phyloP scores from a whole-genome alignment of 2,113 vertebrate species.

The Neodon shergylaensis region DNA sequence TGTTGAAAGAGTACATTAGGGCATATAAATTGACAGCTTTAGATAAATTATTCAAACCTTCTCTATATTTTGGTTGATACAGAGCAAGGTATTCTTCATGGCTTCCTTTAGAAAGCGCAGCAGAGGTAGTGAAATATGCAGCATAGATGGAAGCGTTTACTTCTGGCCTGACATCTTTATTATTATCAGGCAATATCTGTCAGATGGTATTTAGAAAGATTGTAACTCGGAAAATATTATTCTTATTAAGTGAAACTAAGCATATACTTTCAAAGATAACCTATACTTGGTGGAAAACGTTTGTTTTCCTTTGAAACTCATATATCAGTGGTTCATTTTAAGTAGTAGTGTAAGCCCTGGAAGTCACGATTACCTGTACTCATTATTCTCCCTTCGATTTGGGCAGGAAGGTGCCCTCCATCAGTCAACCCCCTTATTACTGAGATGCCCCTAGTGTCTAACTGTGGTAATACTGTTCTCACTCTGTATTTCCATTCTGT shows the following conservation, averaged over 20 bases:
- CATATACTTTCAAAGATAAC: neutral
- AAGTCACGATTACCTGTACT: neutral
- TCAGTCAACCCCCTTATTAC: neutral
- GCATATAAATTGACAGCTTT: neutral
- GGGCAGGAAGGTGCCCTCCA: neutral
- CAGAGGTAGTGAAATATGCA: neutral
- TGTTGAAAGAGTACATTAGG: constrained; percentile 36
- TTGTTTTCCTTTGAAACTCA: neutral
- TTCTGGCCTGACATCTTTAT: neutral
- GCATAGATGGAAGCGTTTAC: neutral
- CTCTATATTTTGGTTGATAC: constrained; percentile 12
- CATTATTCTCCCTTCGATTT: neutral
- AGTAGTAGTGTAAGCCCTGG: neutral
- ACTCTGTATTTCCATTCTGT: neutral
- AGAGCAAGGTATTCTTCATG: neutral
- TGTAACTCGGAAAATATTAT: neutral
- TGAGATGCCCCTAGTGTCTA: neutral
- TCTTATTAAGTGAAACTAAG: constrained; percentile 14
- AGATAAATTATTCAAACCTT: constrained; percentile 59
- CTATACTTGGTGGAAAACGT: neutral
- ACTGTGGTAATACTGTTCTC: neutral
- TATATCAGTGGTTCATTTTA: neutral
- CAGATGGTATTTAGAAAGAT: neutral
- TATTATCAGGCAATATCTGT: neutral
- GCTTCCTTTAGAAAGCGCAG: neutral